phyloP scores from a whole-genome alignment of 1,140 invertebrate species.

The Chlorops oryzae region DNA sequence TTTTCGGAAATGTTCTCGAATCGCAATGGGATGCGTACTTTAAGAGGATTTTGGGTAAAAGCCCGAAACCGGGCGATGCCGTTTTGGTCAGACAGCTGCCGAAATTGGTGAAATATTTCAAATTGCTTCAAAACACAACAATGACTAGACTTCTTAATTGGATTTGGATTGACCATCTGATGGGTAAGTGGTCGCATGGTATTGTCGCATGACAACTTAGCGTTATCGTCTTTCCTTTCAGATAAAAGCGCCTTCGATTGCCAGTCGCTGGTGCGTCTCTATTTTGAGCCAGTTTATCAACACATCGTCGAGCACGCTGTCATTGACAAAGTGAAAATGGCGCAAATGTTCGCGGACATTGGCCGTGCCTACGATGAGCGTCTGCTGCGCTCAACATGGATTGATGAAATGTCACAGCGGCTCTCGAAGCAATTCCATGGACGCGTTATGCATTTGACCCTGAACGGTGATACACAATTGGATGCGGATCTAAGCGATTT shows the following conservation, averaged over 20 bases:
- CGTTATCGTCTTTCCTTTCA: slow-evolving; percentile 11
- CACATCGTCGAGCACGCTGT: slow-evolving; percentile 30
- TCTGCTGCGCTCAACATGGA: slow-evolving; percentile 28
- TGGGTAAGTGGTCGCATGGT: slow-evolving; percentile 28
- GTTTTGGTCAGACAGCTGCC: slow-evolving; percentile 33
- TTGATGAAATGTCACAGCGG: slow-evolving; percentile 38
- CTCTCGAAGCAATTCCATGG: slow-evolving; percentile 30
- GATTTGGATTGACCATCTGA: slow-evolving; percentile 41
- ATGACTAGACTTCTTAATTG: slow-evolving; percentile 36
- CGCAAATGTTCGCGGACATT: slow-evolving; percentile 31
- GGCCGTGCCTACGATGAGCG: slow-evolving; percentile 27
- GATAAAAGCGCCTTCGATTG: slow-evolving; percentile 28
- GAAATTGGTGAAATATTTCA: slow-evolving; percentile 25
- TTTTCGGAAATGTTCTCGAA: slow-evolving; percentile 23
- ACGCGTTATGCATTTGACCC: slow-evolving; percentile 29
- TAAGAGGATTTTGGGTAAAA: slow-evolving; percentile 28
- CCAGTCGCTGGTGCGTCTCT: slow-evolving; percentile 26
- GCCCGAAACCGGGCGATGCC: slow-evolving; percentile 23
- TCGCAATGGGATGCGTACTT: slow-evolving; percentile 40
- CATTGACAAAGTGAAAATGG: slow-evolving; percentile 25
- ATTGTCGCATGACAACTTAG: too few species aligned
- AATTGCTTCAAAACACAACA: slow-evolving; percentile 33
- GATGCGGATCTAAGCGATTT: slow-evolving; percentile 21
- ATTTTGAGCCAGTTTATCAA: slow-evolving; percentile 30
- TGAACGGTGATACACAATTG: slow-evolving; percentile 32